A percentile compares a stretch with the other conserved stretches of the same genome.
phyloP scores from a whole-genome alignment of 1,140 invertebrate species.

The Manduca sexta region DNA sequence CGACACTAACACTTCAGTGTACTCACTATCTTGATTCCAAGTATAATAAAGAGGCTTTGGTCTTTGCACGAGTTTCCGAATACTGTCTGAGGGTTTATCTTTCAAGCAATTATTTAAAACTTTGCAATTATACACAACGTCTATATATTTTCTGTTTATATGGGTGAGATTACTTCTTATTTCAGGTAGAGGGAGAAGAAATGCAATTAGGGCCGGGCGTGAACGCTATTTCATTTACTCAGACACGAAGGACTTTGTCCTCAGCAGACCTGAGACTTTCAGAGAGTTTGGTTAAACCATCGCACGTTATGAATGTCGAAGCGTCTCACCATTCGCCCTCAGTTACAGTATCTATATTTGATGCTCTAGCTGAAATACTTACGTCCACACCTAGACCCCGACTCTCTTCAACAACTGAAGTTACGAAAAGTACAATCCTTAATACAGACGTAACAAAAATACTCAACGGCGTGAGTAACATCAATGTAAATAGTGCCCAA shows the following conservation, averaged over 20 bases:
- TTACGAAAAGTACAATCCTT: conserved; percentile 46
- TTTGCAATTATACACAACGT: conserved; percentile 15
- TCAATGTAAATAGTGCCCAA: conserved; percentile 64
- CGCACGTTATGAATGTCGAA: conserved; percentile 70
- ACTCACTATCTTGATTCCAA: conserved; percentile 39
- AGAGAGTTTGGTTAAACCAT: conserved; percentile 62
- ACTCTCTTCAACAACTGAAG: conserved; percentile 67
- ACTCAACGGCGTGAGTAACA: conserved; percentile 63
- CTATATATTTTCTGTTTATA: conserved; percentile 51
- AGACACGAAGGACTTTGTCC: conserved; percentile 62
- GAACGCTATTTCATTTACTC: conserved; percentile 69
- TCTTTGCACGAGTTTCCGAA: conserved; percentile 51
- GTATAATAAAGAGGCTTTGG: conserved; percentile 70
- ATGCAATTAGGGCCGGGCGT: conserved; percentile 67
- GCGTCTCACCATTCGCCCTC: conserved; percentile 71
- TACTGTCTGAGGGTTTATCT: conserved; percentile 18
- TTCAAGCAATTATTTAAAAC: conserved; percentile 14
- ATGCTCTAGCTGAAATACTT: conserved; percentile 73
- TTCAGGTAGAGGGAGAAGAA: conserved; percentile 73
- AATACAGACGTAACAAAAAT: conserved; percentile 50
- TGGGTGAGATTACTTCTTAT: conserved; percentile 70
- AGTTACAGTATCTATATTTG: conserved; percentile 74
- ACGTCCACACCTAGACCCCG: conserved; percentile 65
- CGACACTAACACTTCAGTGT: conserved; percentile 22
- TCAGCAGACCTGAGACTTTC: conserved; percentile 68